Evolutionary conservation across 2,113 vertebrate genomes (phyloP), one percentile per base, ranked within the genome.

Genomic region (Columba livia): DNA sequence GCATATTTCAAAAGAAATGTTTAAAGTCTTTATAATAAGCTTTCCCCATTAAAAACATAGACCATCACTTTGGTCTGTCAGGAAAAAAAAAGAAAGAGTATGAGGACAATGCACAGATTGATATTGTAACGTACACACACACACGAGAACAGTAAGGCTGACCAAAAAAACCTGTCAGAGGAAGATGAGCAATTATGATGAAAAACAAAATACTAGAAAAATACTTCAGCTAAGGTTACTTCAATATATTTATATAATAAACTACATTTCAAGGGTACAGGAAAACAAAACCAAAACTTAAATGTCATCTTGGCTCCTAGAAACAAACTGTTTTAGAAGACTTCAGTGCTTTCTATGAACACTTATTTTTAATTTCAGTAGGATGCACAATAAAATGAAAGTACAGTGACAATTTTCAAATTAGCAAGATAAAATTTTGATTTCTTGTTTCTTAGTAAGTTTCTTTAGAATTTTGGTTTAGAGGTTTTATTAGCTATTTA

Each of bases 251-350:
- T 53, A 61, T 81, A 13, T 20, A 72, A 72, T 42, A 67, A 84
- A 85, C n/a, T 62, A 65, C 36, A 72, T 69, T 92, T 92, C 57
- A 92, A 90, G 40, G 44, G 51, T 1, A 8, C 6, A 42, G 17
- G 14, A 60, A 83, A 79, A 80, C 34, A 15, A 69, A 75, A 36
- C 1, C 19, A 29, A 69, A 93, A 88, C 29, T 71, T 79, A 72
- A 79, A 67, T 20, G 40, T 54, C 57, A 83, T 65, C 29, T 51
- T 54, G 40, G 62, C 42, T 84, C 31, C 64, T 62, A 79, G 66
- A 89, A 91, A 85, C 16, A 92, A 84, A 82, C 79, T 38, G 53
- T 88, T 85, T 91, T 66, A 66, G 31, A 91, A 92, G 50, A 75
- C 15, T 89, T 74, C 50, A 58, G 31, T 36, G 61, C 6, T 60